Evolutionary conservation across 1,140 invertebrate genomes (phyloP).

Genomic region (Drosophila varians): DNA sequence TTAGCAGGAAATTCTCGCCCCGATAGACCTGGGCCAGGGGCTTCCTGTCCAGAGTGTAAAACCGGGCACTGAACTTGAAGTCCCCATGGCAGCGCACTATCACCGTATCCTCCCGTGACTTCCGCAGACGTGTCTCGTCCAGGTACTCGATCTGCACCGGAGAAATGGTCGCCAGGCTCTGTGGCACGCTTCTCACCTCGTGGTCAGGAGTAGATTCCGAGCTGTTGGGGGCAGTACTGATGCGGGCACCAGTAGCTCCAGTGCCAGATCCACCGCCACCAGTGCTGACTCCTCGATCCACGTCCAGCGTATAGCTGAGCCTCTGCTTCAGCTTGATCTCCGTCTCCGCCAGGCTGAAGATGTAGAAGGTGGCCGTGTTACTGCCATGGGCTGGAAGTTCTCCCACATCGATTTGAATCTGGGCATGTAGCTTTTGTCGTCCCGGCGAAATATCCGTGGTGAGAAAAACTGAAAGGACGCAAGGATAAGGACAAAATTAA

Average conservation of each 20-base stretch:
- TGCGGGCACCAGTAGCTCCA: not conserved
- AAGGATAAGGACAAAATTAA: too few species aligned
- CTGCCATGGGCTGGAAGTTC: slow-evolving; percentile 71
- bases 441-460: slow-evolving; percentile 69
- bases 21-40: slow-evolving; percentile 68
- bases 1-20: slow-evolving; percentile 79
- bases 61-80: slow-evolving; percentile 72
- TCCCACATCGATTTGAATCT: slow-evolving; percentile 79
- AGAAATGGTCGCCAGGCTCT: slow-evolving; percentile 44
- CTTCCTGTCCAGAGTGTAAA: slow-evolving; percentile 74
- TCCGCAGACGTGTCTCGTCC: slow-evolving; percentile 74
- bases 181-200: slow-evolving; percentile 26
- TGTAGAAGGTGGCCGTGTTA: slow-evolving; percentile 70
- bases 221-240: slow-evolving; percentile 54
- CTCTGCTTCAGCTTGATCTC: slow-evolving; percentile 74
- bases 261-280: not conserved
- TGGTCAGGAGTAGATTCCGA: slow-evolving; percentile 74
- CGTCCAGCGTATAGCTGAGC: slow-evolving; percentile 75
- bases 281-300: slow-evolving; percentile 46
- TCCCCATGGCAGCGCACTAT: slow-evolving; percentile 64
- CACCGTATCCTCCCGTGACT: slow-evolving; percentile 72
- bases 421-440: slow-evolving; percentile 74
- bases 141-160: slow-evolving; percentile 77
- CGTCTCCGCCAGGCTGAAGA: slow-evolving; percentile 73
- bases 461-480: slow-evolving; percentile 74